Conservation (phyloP, 2,888 invertebrate species). For the Pseudococcus longispinus region DNA sequence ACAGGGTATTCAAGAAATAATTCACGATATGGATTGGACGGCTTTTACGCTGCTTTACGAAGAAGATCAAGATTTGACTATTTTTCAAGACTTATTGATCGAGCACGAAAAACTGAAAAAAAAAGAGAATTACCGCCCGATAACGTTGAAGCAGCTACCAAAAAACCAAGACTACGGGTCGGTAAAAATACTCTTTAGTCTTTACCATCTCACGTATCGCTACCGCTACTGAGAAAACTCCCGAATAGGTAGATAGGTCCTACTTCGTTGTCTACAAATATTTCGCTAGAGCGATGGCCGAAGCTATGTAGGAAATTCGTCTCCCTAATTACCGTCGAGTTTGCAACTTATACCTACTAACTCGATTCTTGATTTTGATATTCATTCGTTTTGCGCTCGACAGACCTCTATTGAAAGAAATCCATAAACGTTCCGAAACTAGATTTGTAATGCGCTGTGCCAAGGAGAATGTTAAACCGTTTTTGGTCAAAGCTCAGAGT, state of each 20-base stretch:
- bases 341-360: too few species aligned
- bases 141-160: constrained; percentile 72
- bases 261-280: too few species aligned
- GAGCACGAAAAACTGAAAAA: constrained; percentile 70
- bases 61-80: constrained; percentile 74
- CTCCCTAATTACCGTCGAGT: too few species aligned
- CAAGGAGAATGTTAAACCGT: constrained; percentile 69
- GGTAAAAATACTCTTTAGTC: background rate
- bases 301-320: too few species aligned
- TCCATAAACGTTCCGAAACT: constrained; percentile 73
- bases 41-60: constrained; percentile 88
- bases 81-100: constrained; percentile 75
- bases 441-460: constrained; percentile 79
- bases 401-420: constrained; percentile 72
- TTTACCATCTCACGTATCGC: background rate
- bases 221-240: background rate
- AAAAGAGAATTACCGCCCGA: constrained; percentile 61
- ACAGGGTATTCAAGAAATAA: constrained; percentile 73
- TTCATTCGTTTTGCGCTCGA: constrained; percentile 61
- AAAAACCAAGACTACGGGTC: constrained; percentile 73
- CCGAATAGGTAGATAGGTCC: background rate
- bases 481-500: constrained; percentile 81
- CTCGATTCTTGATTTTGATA: background rate
- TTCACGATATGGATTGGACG: constrained; percentile 80
- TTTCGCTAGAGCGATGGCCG: too few species aligned